These are phyloP conservation scores for Palythoa heliodiscus DNA, from an alignment of 92 coral and sea anemone genomes.

Conservation along the genomic window DNA sequence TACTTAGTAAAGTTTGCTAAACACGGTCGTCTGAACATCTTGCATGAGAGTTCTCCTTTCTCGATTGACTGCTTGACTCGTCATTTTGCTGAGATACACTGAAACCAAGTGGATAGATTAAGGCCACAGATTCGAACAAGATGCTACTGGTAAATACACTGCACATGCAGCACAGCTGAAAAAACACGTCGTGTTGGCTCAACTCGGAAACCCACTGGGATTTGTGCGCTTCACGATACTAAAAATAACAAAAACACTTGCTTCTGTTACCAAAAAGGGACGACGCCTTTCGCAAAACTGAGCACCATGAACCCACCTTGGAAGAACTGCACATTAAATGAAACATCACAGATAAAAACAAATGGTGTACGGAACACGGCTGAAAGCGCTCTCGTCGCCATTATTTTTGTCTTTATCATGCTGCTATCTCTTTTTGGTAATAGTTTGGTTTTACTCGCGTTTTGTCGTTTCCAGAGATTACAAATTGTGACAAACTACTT, in stretches of 20 bases:
- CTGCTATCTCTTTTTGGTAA: conserved; percentile 73
- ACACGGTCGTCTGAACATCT: not conserved
- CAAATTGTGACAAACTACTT: conserved; percentile 84
- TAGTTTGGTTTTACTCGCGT: conserved; percentile 70
- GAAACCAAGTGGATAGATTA: not conserved
- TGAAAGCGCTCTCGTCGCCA: conserved; percentile 2
- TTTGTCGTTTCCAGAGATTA: conserved; percentile 64
- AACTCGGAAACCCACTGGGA: not conserved
- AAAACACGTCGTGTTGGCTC: conserved; percentile 15
- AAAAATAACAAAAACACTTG: not conserved
- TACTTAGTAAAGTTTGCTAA: not conserved
- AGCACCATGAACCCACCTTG: conserved; percentile 1
- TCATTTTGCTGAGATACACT: not conserved
- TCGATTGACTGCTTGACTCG: not conserved
- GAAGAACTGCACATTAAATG: not conserved
- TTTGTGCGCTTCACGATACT: no score
- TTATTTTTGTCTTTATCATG: conserved; percentile 53
- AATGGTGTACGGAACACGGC: not conserved
- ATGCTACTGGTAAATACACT: not conserved
- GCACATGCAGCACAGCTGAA: conserved; percentile 3
- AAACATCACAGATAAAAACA: not conserved
- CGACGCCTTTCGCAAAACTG: not conserved
- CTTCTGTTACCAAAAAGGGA: not conserved
- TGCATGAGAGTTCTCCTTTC: not conserved
- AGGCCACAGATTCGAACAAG: not conserved